Conservation (phyloP, 2,113 vertebrate species). For the Loxodonta africana region DNA sequence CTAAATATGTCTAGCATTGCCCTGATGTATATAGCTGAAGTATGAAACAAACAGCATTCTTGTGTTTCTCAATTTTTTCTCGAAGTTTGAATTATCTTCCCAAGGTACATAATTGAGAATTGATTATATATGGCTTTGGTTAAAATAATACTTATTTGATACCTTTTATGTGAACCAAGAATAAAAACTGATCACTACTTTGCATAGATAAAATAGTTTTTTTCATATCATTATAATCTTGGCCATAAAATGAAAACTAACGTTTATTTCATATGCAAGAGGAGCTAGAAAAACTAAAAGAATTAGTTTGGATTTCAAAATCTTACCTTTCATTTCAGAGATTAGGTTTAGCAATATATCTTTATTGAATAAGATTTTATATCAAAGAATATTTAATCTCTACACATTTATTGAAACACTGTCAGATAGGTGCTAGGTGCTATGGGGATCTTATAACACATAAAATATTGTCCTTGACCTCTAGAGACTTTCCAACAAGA, state of each 20-base stretch:
- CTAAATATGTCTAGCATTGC: not conserved
- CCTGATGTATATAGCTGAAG: not conserved
- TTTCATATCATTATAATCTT: not conserved
- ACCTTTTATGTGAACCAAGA: not conserved
- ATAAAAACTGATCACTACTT: not conserved
- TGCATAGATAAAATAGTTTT: not conserved
- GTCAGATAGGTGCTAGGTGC: not conserved
- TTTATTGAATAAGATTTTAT: not conserved
- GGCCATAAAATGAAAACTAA: not conserved
- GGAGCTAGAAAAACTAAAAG: not conserved
- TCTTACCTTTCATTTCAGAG: not conserved
- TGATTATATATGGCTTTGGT: not conserved
- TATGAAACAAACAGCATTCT: not conserved
- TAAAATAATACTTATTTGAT: not conserved
- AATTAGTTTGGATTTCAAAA: not conserved
- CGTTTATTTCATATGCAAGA: not conserved
- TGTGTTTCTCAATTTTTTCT: not conserved
- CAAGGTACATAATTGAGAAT: not conserved
- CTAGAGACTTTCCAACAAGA: not conserved
- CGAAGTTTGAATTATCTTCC: not conserved
- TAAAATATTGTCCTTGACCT: not conserved
- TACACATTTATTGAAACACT: not conserved
- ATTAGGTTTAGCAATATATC: not conserved
- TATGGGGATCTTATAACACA: not conserved
- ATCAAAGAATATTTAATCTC: not conserved